Evolutionary conservation across 2,113 vertebrate genomes (phyloP), one percentile per base, ranked within the genome.

Genomic region (Apteryx mantelli): DNA sequence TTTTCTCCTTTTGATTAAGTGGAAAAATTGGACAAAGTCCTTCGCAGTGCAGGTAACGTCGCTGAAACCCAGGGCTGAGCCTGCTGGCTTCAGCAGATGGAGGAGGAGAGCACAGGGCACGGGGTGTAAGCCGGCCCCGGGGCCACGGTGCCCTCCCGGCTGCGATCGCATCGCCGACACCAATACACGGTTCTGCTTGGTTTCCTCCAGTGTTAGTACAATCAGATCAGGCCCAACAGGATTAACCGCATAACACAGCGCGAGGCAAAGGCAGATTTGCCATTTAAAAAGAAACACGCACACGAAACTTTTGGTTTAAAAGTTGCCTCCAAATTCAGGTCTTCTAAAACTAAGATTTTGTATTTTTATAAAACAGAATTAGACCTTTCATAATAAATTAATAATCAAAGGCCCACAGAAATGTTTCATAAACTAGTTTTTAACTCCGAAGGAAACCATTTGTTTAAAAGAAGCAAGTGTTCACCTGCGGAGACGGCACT

Each of bases 171-270:
- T 95, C 91, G 82, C 82, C 64, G 71, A 56, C 75, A 36, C 13
- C 3, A 2, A 84, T 10, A 28, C 15, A 42, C 61, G 71, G 88
- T 94, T 73, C 79, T 13, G 55, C 88, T 88, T 3, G 0, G 76
- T 34, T 89, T 18, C 1, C 71, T 80, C 85, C 90, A 81, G 95
- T 30, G 1, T 73, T 83, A 65, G 60, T 11, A n/a, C 9, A 16
- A 86, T 82, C 88, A 30, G 83, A 96, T 93, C 97, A 93, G 93
- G 95, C 88, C 92, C 86, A 88, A 94, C 90, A 96, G 96, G 95
- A 94, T 84, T 79, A 76, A 91, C 94, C 83, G 79, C 91, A 96
- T 93, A 89, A 79, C 52, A 0, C 65, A 84, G 95, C 21, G 2
- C 82, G 64, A 79, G 84, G 1, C 0, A 50, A 89, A 93, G 48